phyloP scores from a whole-genome alignment of 2,113 vertebrate species.

The Oxyura jamaicensis region DNA sequence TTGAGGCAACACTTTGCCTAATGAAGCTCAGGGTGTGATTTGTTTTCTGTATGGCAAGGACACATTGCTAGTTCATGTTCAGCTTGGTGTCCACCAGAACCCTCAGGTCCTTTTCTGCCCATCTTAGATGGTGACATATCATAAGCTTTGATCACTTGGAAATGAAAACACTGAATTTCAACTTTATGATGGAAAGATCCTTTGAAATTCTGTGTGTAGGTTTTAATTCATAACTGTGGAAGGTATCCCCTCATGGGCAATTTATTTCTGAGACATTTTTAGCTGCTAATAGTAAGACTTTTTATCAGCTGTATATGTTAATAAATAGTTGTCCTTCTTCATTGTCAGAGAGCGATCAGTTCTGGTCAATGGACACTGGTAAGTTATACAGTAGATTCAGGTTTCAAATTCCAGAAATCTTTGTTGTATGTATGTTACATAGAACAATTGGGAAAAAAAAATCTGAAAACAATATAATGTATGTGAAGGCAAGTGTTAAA shows the following conservation, averaged over 20 bases:
- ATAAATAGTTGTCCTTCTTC: neutral
- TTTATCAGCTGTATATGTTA: neutral
- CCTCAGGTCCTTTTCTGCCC: neutral
- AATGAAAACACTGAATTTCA: neutral
- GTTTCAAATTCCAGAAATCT: neutral
- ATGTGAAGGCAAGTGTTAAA: neutral
- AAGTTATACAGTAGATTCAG: neutral
- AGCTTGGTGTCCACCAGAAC: neutral
- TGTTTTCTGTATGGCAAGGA: neutral
- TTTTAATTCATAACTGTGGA: neutral
- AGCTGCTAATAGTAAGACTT: neutral
- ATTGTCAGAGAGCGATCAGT: neutral
- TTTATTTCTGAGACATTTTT: neutral
- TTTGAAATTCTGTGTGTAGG: neutral
- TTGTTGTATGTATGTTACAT: fast-evolving
- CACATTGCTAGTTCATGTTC: neutral
- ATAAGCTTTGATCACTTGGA: neutral
- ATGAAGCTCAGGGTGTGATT: neutral
- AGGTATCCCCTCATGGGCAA: neutral
- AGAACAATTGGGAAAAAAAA: neutral
- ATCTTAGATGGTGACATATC: neutral
- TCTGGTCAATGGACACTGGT: neutral
- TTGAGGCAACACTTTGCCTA: neutral
- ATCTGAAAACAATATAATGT: neutral
- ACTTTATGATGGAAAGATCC: neutral